Evolutionary conservation across 2,888 invertebrate genomes (phyloP).

Genomic region (Leistus spinibarbis): DNA sequence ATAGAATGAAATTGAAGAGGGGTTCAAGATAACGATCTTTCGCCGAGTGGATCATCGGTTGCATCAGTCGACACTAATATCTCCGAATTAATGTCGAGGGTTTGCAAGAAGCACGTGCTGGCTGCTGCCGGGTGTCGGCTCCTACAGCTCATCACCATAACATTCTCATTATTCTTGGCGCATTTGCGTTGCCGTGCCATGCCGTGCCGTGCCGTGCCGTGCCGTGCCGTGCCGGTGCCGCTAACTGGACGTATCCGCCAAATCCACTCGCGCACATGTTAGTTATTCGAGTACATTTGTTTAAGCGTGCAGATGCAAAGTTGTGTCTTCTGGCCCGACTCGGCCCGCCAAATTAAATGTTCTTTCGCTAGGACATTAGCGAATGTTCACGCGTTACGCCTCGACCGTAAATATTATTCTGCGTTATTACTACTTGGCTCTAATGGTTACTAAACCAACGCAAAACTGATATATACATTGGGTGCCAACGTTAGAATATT

Average conservation of each 20-base stretch:
- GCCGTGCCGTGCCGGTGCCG: neutral
- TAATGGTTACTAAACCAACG: slow-evolving; percentile 46
- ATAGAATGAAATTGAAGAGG: neutral
- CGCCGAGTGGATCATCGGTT: neutral
- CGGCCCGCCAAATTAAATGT: neutral
- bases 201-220: too few species aligned
- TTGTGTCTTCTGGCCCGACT: neutral
- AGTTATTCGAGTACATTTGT: slow-evolving; percentile 48
- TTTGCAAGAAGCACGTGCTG: neutral
- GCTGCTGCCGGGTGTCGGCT: neutral
- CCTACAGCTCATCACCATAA: slow-evolving; percentile 56
- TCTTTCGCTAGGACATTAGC: neutral
- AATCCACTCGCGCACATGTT: slow-evolving; percentile 8
- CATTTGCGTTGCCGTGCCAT: neutral
- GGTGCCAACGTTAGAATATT: slow-evolving; percentile 43
- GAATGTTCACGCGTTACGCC: slow-evolving; percentile 13
- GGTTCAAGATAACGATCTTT: neutral
- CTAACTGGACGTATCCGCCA: slow-evolving; percentile 9
- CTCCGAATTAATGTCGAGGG: slow-evolving; percentile 2
- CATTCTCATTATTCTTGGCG: slow-evolving; percentile 56
- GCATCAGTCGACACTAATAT: neutral
- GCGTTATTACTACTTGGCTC: slow-evolving; percentile 44
- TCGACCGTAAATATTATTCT: slow-evolving; percentile 47
- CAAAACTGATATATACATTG: slow-evolving; percentile 47
- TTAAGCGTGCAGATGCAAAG: slow-evolving; percentile 40